Percentiles rank a stretch among this genome's conserved stretches.
Conservation (phyloP, 2,888 invertebrate species). For the Geophilus truncorum region DNA sequence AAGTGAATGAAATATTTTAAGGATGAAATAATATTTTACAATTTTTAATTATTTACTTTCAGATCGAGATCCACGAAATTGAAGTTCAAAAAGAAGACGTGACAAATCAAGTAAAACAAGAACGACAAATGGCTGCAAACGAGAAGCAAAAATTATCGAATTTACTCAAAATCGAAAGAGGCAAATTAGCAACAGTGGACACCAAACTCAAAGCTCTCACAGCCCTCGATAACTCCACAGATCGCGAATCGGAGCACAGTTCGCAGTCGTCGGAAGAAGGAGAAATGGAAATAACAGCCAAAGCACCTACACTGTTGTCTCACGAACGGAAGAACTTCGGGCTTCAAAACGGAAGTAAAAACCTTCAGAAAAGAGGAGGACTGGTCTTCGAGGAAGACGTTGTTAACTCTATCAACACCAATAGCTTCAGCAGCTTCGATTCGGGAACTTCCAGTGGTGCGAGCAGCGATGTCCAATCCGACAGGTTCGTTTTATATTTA, state of each 20-base stretch:
- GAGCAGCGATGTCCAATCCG: conserved; percentile 57
- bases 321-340: not conserved
- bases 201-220: not conserved
- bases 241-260: not conserved
- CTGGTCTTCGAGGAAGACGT: not conserved
- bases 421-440: conserved; percentile 59
- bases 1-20: too few relatives aligned
- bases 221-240: not conserved
- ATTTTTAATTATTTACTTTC: too few relatives aligned
- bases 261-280: not conserved
- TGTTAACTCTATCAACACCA: conserved; percentile 48
- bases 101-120: not conserved
- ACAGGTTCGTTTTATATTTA: conserved; percentile 46
- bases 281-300: not conserved
- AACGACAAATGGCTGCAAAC: conserved; percentile 48
- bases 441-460: conserved; percentile 59
- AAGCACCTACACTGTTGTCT: not conserved
- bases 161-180: not conserved
- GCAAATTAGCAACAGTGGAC: not conserved
- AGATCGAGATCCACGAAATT: not conserved
- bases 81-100: not conserved
- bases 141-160: conserved; percentile 42
- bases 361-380: not conserved
- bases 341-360: not conserved
- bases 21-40: too few relatives aligned